Evolutionary conservation across 1,140 invertebrate species (phyloP).

Genomic region (Yoshiicerus persimilis): DNA sequence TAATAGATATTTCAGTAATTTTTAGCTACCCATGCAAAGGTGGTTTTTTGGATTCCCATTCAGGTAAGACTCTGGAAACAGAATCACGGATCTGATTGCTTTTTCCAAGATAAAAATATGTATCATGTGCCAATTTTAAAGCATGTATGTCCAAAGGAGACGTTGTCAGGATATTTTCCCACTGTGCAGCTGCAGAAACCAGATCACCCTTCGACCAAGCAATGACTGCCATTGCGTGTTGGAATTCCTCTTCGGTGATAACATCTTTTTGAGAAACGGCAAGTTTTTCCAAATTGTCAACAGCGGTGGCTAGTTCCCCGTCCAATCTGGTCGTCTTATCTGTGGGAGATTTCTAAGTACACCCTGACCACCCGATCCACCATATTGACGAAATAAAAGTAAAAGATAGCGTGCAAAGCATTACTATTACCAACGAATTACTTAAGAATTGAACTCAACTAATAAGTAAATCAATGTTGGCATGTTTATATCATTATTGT

Average conservation of each 20-base stretch:
- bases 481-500: no score
- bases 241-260: background rate
- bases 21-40: background rate
- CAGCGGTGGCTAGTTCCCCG: background rate
- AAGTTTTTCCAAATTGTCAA: background rate
- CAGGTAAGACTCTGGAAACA: background rate
- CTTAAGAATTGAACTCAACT: no score
- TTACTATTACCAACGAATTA: no score
- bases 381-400: no score
- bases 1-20: background rate
- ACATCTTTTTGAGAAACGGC: background rate
- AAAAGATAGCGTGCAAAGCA: no score
- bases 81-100: background rate
- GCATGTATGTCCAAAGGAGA: background rate
- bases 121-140: background rate
- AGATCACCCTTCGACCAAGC: background rate
- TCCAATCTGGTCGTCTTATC: background rate
- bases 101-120: background rate
- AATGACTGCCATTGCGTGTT: background rate
- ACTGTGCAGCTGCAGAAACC: background rate
- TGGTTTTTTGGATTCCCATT: background rate
- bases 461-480: no score
- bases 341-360: no score
- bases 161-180: background rate
- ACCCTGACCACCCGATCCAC: no score